Evolutionary conservation across 2,797 vertebrate species (phyloP).

Genomic region (Trichosurus vulpecula): DNA sequence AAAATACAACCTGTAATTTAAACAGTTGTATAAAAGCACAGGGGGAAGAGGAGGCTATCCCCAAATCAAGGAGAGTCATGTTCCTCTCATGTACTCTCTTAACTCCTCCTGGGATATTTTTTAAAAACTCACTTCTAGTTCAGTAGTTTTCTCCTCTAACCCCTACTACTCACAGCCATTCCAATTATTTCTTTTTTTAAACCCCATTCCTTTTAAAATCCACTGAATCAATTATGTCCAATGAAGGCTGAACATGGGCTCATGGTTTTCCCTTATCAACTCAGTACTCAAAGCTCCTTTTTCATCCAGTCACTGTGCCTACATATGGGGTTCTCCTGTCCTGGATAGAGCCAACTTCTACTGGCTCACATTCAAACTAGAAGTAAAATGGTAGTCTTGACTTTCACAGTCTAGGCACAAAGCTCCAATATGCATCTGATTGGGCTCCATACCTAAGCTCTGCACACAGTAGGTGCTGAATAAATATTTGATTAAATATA

Average conservation of each 20-base stretch:
- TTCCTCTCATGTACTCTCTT: slow-evolving; percentile 47
- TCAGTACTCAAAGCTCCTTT: background rate
- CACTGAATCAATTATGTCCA: background rate
- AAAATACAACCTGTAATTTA: slow-evolving; percentile 66
- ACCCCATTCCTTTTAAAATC: background rate
- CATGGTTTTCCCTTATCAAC: background rate
- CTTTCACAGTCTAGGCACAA: slow-evolving; percentile 29
- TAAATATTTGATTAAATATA: background rate
- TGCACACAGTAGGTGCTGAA: background rate
- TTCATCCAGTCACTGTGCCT: background rate
- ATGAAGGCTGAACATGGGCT: background rate
- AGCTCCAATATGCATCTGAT: background rate
- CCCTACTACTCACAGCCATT: background rate
- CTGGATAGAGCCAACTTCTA: background rate
- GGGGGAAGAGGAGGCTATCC: slow-evolving; percentile 37
- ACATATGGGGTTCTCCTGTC: background rate
- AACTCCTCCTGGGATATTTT: slow-evolving; percentile 49
- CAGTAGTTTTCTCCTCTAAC: slow-evolving; percentile 32
- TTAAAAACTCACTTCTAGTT: slow-evolving; percentile 35
- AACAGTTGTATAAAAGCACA: slow-evolving; percentile 67
- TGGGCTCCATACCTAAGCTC: background rate
- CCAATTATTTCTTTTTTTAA: background rate
- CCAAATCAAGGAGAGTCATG: slow-evolving; percentile 60
- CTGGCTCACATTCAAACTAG: slow-evolving; percentile 1
- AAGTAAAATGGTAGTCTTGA: background rate